A percentile compares a stretch with the other conserved stretches of the same genome.
Conservation (phyloP, 2,113 vertebrate genomes). For the Corythoichthys intestinalis region DNA sequence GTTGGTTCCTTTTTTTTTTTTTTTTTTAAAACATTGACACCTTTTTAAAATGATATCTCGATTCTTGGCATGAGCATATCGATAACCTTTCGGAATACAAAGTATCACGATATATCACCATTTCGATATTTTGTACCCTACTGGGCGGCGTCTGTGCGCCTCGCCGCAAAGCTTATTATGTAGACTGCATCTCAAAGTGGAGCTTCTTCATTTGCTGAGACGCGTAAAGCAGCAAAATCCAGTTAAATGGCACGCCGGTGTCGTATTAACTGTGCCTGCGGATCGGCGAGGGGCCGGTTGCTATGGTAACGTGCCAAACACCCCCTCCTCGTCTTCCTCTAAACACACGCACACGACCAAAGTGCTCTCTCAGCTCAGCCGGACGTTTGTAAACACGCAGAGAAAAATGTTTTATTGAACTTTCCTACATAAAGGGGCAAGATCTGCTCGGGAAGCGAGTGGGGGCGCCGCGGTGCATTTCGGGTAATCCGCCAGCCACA, state of each 20-base stretch:
- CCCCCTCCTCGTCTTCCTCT: background rate
- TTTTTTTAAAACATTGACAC: too few relatives aligned
- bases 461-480: constrained; percentile 47
- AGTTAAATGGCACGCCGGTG: constrained; percentile 39
- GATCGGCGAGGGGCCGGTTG: constrained; percentile 26
- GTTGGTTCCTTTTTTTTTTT: too few relatives aligned
- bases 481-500: constrained; percentile 64
- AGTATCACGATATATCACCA: too few relatives aligned
- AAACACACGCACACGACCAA: background rate
- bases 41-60: too few relatives aligned
- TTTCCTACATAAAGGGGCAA: constrained; percentile 20
- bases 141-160: constrained; percentile 64
- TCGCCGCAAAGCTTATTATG: constrained; percentile 86
- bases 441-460: background rate
- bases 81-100: too few relatives aligned
- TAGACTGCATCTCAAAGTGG: constrained; percentile 72
- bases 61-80: too few relatives aligned
- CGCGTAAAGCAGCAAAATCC: constrained; percentile 36
- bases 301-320: constrained; percentile 55
- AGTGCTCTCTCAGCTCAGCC: background rate
- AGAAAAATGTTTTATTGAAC: background rate
- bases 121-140: too few relatives aligned
- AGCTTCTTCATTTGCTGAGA: constrained; percentile 62
- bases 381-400: background rate
- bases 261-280: constrained; percentile 66